phyloP scores from a whole-genome alignment of 2,797 vertebrate species.

The Megalops cyprinoides region DNA sequence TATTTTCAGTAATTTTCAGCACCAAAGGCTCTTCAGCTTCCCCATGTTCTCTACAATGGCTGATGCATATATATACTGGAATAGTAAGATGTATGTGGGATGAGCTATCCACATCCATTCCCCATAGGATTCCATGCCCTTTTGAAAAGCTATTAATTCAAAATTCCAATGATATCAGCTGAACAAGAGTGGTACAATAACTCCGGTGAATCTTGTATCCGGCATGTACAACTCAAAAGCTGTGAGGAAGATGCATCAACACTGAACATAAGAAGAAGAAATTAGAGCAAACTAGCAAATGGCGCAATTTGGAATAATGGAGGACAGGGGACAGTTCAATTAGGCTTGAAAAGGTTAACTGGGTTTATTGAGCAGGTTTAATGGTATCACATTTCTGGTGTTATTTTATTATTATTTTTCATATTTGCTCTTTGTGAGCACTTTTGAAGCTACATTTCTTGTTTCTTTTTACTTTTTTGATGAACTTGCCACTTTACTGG shows the following conservation, averaged over 20 bases:
- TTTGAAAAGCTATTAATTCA: constrained; percentile 16
- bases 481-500: not conserved
- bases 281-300: too few relatives aligned
- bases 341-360: not conserved
- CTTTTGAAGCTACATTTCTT: not conserved
- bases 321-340: not conserved
- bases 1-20: too few relatives aligned
- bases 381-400: not conserved
- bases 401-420: not conserved
- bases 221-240: not conserved
- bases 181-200: not conserved
- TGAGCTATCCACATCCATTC: not conserved
- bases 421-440: not conserved
- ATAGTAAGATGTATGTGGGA: not conserved
- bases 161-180: not conserved
- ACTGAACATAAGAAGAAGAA: not conserved
- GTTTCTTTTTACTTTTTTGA: not conserved
- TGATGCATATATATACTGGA: not conserved
- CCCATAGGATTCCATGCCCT: not conserved
- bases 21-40: not conserved
- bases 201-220: not conserved
- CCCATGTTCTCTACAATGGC: not conserved
- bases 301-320: not conserved
- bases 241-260: not conserved
- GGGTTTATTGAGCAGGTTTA: not conserved